These are phyloP conservation scores for Myodes glareolus DNA, from an alignment of 2,113 vertebrate genomes.

Conservation along the genomic window DNA sequence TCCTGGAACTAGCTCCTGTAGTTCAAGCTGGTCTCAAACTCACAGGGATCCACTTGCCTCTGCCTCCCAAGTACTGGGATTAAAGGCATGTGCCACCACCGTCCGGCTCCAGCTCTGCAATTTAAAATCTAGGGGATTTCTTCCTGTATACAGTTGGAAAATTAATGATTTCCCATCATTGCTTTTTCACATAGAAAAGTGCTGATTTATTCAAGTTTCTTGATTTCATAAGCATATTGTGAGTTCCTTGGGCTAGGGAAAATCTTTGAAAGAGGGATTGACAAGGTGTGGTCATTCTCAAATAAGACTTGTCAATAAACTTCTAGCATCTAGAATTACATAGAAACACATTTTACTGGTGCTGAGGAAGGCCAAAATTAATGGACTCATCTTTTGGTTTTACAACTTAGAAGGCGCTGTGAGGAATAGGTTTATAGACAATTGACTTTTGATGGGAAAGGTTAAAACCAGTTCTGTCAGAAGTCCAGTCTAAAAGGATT, in stretches of 20 bases:
- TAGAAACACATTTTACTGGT: conserved; percentile 16
- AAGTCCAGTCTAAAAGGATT: background rate
- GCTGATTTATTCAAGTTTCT: background rate
- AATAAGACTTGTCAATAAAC: background rate
- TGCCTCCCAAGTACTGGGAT: too few species aligned
- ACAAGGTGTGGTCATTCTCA: background rate
- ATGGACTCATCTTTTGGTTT: background rate
- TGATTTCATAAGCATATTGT: background rate
- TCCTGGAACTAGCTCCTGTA: too few species aligned
- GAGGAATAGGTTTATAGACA: background rate
- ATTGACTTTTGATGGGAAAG: background rate
- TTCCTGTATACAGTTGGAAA: background rate
- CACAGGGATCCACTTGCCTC: too few species aligned
- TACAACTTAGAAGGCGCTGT: background rate
- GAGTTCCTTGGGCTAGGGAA: background rate
- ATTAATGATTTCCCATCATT: background rate
- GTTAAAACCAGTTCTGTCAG: background rate
- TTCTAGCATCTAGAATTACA: background rate
- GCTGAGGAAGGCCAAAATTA: background rate
- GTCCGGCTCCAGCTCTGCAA: too few species aligned
- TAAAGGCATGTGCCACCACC: too few species aligned
- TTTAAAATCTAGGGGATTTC: too few species aligned
- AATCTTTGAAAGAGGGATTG: background rate
- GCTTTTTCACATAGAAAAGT: background rate
- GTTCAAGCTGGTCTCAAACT: too few species aligned